Base-by-base conservation (phyloP, 2,888 invertebrate genomes). In the Augochlorella aurata region DNA sequence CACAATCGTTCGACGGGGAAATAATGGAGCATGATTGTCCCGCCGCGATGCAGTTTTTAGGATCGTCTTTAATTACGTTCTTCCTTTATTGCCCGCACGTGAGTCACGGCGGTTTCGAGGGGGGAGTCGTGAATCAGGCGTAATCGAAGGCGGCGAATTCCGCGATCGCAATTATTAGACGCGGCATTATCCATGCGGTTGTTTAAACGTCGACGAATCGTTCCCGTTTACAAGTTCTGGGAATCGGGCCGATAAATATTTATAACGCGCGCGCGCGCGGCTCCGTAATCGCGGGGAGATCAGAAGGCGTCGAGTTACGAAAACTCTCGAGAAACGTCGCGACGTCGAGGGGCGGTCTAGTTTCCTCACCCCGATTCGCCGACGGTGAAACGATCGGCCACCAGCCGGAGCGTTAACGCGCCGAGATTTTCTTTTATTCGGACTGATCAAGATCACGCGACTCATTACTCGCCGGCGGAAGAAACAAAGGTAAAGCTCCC, bases 381-480 rank as follows among this genome's bases (percentile, higher is more conserved):
- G 54, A 1, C 54, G 24, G 54, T 21, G 21, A 54, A 21, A 14
- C 21, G 21, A 21, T 54, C 21, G 21, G 21, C 12, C 21, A 12
- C 29, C n/a, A n/a, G 24, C 7, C 58, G 58, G 14, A 24, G 24
- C 58, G 24, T 14, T 21, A 14, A 58, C 14, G 58, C 14, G 2
- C 14, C 58, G 21, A 14, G 58, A 14, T 58, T 24, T 58, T 24
- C 24, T 58, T 58, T 14, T 14, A 58, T 24, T 24, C 58, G 58
- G 14, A 12, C 12, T 12, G 58, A 58, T 58, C 58, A 58, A 58
- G 58, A 58, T 58, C 58, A 24, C 58, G 58, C 58, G 58, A 58
- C 58, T 58, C 58, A 58, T 58, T 58, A 24, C 24, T 58, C n/a
- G 16, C 14, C 52, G 16, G 12, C 9, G 21, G 18, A 29, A 44